Base-by-base conservation (phyloP, 2,797 vertebrate genomes). In the Poecilia wingei region DNA sequence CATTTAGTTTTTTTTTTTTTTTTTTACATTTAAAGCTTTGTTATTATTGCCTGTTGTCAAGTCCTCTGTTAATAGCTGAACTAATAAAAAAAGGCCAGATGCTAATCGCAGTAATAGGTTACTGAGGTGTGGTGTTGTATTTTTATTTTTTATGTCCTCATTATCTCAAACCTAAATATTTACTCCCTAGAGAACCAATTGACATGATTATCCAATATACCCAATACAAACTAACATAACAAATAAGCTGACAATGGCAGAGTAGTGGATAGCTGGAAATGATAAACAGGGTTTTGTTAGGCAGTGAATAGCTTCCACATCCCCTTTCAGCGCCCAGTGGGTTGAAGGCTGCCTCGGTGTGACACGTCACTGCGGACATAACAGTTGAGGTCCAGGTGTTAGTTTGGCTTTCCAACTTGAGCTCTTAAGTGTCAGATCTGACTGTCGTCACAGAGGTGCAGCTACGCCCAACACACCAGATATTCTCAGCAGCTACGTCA, bases 361-460 rank as follows among this genome's bases (percentile, higher is more conserved):
- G 80, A 82, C 81, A 76, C 76, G 68, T 78, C 64, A 71, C 72
- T 75, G 83, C 41, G 66, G 51, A 80, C 74, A 78, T 78, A 59
- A 55, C 55, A 41, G 77, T 71, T 82, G 64, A 82, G 69, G 73
- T 85, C 73, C 41, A 70, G 76, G 53, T 69, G 82, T 86, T 78
- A 3, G 74, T 49, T 55, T 70, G 74, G 73, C 64, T 87, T 77
- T 64, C 51, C 59, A 74, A 84, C 79, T 86, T 28, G 0, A 76
- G 55, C 78, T 84, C 73, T 70, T 33, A 70, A 46, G 61, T 51
- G 75, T 80, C 75, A 79, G 39, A 82, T 69, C 66, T 45, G 25
- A 9, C 41, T 28, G 41, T 46, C 6, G 6, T 70, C 68, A 28
- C 45, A 71, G n/a, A 75, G 25, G 2, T 6, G 36, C 13, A 61